Evolutionary conservation across 2,888 invertebrate genomes (phyloP).

Genomic region (Trilocha varians): DNA sequence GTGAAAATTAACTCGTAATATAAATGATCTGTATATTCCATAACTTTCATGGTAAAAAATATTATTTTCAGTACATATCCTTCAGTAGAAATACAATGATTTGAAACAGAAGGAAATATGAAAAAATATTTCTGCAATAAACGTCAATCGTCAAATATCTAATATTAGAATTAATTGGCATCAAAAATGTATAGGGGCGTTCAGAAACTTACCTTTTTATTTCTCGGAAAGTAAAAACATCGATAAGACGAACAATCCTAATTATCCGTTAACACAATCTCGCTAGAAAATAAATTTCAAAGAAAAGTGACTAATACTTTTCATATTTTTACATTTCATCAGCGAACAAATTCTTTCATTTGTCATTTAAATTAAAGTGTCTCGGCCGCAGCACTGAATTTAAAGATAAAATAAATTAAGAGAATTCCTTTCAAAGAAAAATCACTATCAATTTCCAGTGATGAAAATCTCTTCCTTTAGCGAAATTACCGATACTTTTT

Average conservation of each 20-base stretch:
- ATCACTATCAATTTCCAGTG: conserved; percentile 48
- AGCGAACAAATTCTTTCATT: conserved; percentile 19
- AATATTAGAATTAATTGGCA: neutral
- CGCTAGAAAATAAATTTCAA: neutral
- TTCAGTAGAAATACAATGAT: no score
- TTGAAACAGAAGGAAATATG: no score
- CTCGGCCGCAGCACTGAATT: conserved; percentile 27
- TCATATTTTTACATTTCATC: conserved; percentile 9
- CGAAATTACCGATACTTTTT: conserved; percentile 48
- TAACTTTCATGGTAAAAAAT: no score
- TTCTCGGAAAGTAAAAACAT: no score
- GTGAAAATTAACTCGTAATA: no score
- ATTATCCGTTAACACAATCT: neutral
- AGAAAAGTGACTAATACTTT: conserved; percentile 12
- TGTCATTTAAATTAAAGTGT: conserved; percentile 27
- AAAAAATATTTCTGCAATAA: no score
- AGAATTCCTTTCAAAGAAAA: conserved; percentile 39
- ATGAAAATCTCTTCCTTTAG: conserved; percentile 47
- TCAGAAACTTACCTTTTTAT: no score
- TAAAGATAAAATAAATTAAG: conserved; percentile 47
- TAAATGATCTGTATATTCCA: no score
- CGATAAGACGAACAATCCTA: neutral
- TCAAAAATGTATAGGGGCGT: neutral
- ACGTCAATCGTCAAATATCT: neutral
- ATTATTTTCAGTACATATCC: no score